phyloP scores from a whole-genome alignment of 2,888 invertebrate genomes.

The Ectemnius continuus region DNA sequence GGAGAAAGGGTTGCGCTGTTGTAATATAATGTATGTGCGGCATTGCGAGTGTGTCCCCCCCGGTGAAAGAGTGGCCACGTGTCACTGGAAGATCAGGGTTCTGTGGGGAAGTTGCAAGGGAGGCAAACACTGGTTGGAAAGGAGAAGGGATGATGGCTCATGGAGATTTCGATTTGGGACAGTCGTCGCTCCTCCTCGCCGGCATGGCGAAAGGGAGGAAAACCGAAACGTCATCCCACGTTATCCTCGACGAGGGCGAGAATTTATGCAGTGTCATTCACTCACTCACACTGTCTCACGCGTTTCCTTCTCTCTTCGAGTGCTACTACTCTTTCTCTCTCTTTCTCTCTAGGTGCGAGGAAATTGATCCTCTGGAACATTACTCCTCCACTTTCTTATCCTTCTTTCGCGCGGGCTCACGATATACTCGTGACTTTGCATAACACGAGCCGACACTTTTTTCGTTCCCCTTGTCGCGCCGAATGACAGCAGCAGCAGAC shows the following conservation, averaged over 20 bases:
- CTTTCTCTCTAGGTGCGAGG: constrained; percentile 3
- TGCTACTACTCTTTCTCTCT: neutral
- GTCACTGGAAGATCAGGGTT: constrained; percentile 5
- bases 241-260: constrained; percentile 36
- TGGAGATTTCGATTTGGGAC: constrained; percentile 45
- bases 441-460: constrained; percentile 5
- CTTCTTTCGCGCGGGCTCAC: neutral
- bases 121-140: neutral
- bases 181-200: constrained; percentile 28
- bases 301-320: too few species aligned
- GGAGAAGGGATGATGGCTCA: constrained; percentile 40
- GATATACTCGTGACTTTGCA: neutral
- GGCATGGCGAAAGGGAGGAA: constrained; percentile 22
- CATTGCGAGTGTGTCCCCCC: neutral
- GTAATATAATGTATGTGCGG: neutral
- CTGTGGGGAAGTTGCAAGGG: constrained; percentile 15
- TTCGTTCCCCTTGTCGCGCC: too few species aligned
- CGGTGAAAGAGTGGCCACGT: neutral
- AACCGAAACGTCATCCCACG: constrained; percentile 52
- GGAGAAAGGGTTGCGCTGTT: neutral
- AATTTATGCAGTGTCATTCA: constrained; percentile 44
- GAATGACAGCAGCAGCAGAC: too few species aligned
- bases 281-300: too few species aligned
- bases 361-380: constrained; percentile 33
- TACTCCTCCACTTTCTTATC: constrained; percentile 24